Conservation (phyloP, 2,888 invertebrate genomes). For the Thecophora atra region DNA sequence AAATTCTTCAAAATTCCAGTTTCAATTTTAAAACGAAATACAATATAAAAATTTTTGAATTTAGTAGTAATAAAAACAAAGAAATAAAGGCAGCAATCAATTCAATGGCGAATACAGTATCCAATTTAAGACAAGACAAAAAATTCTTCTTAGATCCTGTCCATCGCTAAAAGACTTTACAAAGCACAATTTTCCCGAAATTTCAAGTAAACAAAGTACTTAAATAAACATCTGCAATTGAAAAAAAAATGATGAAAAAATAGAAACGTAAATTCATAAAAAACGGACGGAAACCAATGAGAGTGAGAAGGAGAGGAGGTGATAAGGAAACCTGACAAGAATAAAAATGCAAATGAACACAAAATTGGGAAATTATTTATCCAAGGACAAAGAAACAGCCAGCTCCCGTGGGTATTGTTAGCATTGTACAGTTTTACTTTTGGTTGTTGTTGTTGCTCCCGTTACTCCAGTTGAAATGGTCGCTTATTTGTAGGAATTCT, state of each 20-base stretch:
- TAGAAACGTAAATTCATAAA: conserved; percentile 6
- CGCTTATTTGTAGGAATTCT: conserved; percentile 26
- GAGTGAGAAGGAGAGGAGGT: no score
- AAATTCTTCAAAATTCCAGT: no score
- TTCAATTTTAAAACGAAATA: no score
- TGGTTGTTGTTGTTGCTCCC: background rate
- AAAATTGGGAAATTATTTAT: conserved; percentile 29
- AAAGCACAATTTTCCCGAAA: background rate
- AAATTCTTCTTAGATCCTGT: no score
- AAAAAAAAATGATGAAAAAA: conserved; percentile 15
- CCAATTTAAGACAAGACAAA: no score
- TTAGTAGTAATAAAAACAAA: no score
- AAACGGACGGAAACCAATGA: background rate
- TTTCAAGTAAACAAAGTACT: background rate
- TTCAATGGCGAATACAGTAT: no score
- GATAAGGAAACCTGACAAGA: conserved; percentile 12
- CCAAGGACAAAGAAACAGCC: background rate
- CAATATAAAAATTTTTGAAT: no score
- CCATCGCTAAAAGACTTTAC: no score
- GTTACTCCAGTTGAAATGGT: conserved; percentile 13
- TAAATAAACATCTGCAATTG: background rate
- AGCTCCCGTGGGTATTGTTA: conserved; percentile 28
- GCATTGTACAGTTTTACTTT: background rate
- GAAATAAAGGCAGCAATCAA: no score
- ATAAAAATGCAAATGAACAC: background rate